Percentiles rank a stretch among this genome's conserved stretches.
phyloP scores from a whole-genome alignment of 2,113 vertebrate genomes.

The Nasalis larvatus region DNA sequence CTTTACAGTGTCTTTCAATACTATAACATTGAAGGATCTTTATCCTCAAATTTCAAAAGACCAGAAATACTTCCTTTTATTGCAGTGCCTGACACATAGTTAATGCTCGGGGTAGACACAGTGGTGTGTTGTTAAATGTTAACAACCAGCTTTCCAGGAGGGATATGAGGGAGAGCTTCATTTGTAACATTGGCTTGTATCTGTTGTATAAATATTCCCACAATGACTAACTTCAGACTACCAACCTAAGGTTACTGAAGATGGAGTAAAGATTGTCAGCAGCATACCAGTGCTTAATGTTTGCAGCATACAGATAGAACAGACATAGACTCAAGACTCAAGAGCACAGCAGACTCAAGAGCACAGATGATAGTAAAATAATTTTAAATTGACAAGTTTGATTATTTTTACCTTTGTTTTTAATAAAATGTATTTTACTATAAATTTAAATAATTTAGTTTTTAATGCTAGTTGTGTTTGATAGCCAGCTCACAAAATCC shows the following conservation, averaged over 20 bases:
- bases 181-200: background rate
- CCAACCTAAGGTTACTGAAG: background rate
- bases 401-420: background rate
- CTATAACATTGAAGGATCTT: background rate
- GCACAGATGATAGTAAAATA: background rate
- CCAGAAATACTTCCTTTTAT: background rate
- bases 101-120: background rate
- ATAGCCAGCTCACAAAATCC: background rate
- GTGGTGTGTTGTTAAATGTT: background rate
- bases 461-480: background rate
- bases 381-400: background rate
- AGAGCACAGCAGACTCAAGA: background rate
- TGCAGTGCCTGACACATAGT: background rate
- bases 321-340: background rate
- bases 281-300: background rate
- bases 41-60: background rate
- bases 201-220: background rate
- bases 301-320: background rate
- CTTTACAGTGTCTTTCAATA: background rate
- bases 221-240: background rate
- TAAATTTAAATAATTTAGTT: background rate
- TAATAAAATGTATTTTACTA: constrained; percentile 14
- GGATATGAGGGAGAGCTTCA: background rate
- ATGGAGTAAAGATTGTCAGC: background rate
- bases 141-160: background rate